These are phyloP conservation scores for Catocala nupta DNA, from an alignment of 2,888 invertebrate genomes.

Conservation along the genomic window DNA sequence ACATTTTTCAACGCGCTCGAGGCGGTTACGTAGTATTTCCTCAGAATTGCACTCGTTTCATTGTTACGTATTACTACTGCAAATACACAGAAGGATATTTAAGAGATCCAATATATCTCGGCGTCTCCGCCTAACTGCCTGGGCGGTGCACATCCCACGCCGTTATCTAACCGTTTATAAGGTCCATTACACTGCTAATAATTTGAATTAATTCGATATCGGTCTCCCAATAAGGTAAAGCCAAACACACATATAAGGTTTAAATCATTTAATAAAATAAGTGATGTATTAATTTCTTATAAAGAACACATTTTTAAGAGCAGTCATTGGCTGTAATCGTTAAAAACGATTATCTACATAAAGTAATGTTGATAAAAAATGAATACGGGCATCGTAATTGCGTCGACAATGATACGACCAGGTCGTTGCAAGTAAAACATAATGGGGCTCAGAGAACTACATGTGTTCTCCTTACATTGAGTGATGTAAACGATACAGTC, in stretches of 20 bases:
- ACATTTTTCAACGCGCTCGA: conserved; percentile 70
- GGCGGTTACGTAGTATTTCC: conserved; percentile 60
- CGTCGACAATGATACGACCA: conserved; percentile 32
- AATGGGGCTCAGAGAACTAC: conserved; percentile 53
- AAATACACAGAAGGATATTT: conserved; percentile 48
- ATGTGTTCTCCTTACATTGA: conserved; percentile 23
- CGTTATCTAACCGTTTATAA: conserved; percentile 34
- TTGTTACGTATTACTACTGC: conserved; percentile 50
- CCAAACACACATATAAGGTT: conserved; percentile 57
- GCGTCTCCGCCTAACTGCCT: conserved; percentile 38
- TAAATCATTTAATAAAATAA: conserved; percentile 87
- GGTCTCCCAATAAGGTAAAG: conserved; percentile 19
- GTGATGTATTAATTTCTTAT: conserved; percentile 83
- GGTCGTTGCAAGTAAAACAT: conserved; percentile 55
- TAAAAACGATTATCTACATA: conserved; percentile 57
- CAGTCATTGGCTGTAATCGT: conserved; percentile 75
- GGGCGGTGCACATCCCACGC: conserved; percentile 13
- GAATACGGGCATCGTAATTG: conserved; percentile 30
- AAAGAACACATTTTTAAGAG: conserved; percentile 82
- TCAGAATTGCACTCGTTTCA: conserved; percentile 60
- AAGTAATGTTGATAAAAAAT: conserved; percentile 40
- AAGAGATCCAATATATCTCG: conserved; percentile 50
- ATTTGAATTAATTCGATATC: conserved; percentile 32
- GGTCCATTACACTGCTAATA: conserved; percentile 35
- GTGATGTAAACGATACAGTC: conserved; percentile 28